phyloP scores from a whole-genome alignment of 2,113 vertebrate genomes.

The Myrmophylax atrothorax region DNA sequence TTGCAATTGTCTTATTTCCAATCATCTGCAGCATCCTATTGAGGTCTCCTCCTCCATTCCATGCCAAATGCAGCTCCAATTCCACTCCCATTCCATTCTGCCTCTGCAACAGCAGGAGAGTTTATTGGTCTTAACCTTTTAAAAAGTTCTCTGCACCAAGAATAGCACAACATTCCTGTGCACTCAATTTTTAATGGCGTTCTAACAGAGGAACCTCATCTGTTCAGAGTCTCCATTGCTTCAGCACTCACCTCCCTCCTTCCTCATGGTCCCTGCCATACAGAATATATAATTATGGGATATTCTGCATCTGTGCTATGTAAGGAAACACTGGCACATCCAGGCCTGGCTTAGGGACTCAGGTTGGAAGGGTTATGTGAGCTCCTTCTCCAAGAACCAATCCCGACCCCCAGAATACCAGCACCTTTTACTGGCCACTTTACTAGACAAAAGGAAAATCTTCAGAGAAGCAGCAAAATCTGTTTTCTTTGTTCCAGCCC shows the following conservation, averaged over 20 bases:
- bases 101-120: background rate
- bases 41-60: background rate
- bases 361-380: background rate
- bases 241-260: background rate
- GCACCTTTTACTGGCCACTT: background rate
- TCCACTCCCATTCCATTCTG: background rate
- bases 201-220: conserved; percentile 5
- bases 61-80: background rate
- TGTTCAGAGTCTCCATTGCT: conserved; percentile 21
- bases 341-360: background rate
- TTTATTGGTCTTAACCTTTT: conserved; percentile 50
- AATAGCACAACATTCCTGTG: conserved; percentile 38
- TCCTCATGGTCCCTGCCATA: background rate
- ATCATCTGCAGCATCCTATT: conserved; percentile 19
- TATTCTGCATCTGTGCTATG: background rate
- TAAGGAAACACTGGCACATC: background rate
- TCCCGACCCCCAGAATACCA: background rate
- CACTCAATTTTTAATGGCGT: conserved; percentile 69
- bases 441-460: background rate
- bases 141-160: conserved; percentile 52
- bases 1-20: conserved; percentile 45
- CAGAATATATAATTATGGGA: background rate
- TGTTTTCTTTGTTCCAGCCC: background rate
- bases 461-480: background rate
- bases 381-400: background rate